Conservation (phyloP, 2,888 invertebrate genomes). For the Petrolisthes manimaculis region DNA sequence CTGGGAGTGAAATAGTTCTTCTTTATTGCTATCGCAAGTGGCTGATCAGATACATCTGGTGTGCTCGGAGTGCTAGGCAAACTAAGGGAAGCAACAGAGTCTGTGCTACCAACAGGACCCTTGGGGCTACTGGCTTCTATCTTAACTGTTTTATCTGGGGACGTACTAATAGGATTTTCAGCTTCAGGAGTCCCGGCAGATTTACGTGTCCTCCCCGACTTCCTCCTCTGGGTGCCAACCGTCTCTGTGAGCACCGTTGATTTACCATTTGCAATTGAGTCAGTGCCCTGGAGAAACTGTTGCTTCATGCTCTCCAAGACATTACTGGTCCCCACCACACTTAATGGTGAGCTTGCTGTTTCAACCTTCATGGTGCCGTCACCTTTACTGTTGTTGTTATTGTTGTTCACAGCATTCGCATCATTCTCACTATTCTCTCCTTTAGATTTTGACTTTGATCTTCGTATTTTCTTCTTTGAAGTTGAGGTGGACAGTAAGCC, state of each 20-base stretch:
- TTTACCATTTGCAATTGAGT: slow-evolving; percentile 41
- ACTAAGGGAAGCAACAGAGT: slow-evolving; percentile 8
- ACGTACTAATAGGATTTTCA: slow-evolving; percentile 29
- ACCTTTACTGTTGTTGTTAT: slow-evolving; percentile 49
- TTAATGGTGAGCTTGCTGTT: slow-evolving; percentile 41
- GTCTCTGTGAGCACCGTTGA: slow-evolving; percentile 22
- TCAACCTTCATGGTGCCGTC: slow-evolving; percentile 62
- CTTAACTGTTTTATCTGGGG: slow-evolving; percentile 23
- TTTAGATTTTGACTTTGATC: slow-evolving; percentile 32
- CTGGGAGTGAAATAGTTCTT: slow-evolving; percentile 37
- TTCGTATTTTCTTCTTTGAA: slow-evolving; percentile 37
- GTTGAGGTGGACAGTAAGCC: neutral
- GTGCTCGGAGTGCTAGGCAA: slow-evolving; percentile 34
- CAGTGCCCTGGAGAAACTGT: slow-evolving; percentile 63
- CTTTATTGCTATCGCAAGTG: slow-evolving; percentile 18
- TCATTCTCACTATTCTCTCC: slow-evolving; percentile 49
- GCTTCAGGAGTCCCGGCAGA: slow-evolving; percentile 28
- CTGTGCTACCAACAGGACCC: slow-evolving; percentile 23
- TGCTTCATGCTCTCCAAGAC: slow-evolving; percentile 64
- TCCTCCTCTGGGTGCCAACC: slow-evolving; percentile 36
- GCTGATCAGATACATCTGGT: slow-evolving; percentile 22
- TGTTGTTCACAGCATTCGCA: slow-evolving; percentile 47
- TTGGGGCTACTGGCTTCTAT: slow-evolving; percentile 7
- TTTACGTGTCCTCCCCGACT: slow-evolving; percentile 44
- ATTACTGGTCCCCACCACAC: slow-evolving; percentile 62